phyloP scores from a whole-genome alignment of 2,888 invertebrate species.

The Tiliacea citrago region DNA sequence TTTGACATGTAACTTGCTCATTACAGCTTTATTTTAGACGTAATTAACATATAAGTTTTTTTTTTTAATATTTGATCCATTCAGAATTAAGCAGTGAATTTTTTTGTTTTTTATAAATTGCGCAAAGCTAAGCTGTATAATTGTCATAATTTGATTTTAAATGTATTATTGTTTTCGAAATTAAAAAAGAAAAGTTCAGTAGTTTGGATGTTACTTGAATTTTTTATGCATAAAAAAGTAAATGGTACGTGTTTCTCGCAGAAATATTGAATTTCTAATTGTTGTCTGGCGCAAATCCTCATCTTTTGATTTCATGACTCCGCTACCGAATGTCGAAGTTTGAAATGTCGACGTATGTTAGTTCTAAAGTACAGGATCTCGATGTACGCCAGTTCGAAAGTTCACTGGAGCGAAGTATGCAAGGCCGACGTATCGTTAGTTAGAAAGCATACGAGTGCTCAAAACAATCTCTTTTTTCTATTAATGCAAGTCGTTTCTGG shows the following conservation, averaged over 20 bases:
- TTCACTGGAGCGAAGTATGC: too few relatives aligned
- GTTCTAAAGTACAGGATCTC: too few relatives aligned
- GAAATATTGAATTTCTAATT: not conserved
- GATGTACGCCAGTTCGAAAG: too few relatives aligned
- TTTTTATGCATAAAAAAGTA: slow-evolving; percentile 11
- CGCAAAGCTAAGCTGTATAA: not conserved
- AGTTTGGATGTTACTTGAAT: slow-evolving; percentile 1
- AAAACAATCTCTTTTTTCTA: too few relatives aligned
- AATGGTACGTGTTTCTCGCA: slow-evolving; percentile 3
- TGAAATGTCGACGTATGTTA: too few relatives aligned
- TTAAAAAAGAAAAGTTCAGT: slow-evolving; percentile 8
- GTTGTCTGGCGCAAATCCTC: slow-evolving; percentile 15
- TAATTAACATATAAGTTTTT: slow-evolving; percentile 42
- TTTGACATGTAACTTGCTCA: slow-evolving; percentile 50
- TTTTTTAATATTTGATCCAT: slow-evolving; percentile 17
- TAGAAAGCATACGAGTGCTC: too few relatives aligned
- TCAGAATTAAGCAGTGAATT: slow-evolving; percentile 14
- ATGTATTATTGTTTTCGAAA: slow-evolving; percentile 25
- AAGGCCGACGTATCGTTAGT: too few relatives aligned
- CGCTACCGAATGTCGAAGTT: too few relatives aligned
- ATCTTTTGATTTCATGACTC: not conserved
- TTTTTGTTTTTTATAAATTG: slow-evolving; percentile 23
- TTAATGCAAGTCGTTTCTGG: too few relatives aligned
- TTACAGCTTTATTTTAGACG: slow-evolving; percentile 62
- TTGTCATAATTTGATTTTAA: slow-evolving; percentile 11